A percentile compares a stretch with the other conserved stretches of the same genome.
phyloP scores from a whole-genome alignment of 2,797 vertebrate species.

The Knipowitschia caucasica region DNA sequence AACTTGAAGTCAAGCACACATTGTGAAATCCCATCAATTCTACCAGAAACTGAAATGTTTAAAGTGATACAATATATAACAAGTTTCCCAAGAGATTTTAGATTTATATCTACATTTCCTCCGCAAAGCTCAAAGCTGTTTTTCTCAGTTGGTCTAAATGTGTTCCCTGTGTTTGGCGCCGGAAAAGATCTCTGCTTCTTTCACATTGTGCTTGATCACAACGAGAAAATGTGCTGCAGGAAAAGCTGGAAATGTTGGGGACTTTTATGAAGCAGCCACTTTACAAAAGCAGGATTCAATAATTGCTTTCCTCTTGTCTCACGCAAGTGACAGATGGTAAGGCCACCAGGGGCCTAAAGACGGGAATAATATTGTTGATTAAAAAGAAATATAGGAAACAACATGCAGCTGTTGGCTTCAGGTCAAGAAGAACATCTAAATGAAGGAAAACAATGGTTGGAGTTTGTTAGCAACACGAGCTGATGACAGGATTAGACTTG shows the following conservation, averaged over 20 bases:
- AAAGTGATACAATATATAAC: slow-evolving; percentile 26
- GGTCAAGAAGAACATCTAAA: slow-evolving; percentile 36
- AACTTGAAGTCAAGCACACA: slow-evolving; percentile 14
- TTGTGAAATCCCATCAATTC: slow-evolving; percentile 17
- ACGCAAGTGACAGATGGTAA: slow-evolving; percentile 76
- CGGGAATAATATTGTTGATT: slow-evolving; percentile 77
- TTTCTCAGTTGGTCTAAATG: slow-evolving; percentile 22
- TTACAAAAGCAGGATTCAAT: slow-evolving; percentile 70
- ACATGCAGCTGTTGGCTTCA: slow-evolving; percentile 69
- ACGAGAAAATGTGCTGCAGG: slow-evolving; percentile 30
- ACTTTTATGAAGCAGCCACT: slow-evolving; percentile 59
- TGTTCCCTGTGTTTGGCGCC: slow-evolving; percentile 48
- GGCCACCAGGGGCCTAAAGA: slow-evolving; percentile 68
- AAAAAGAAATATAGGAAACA: slow-evolving; percentile 73
- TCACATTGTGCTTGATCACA: slow-evolving; percentile 41
- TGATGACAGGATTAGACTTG: slow-evolving; percentile 49
- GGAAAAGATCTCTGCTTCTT: slow-evolving; percentile 43
- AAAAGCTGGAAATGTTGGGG: slow-evolving; percentile 55
- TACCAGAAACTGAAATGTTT: slow-evolving; percentile 9
- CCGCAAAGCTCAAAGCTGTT: slow-evolving; percentile 34
- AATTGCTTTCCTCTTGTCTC: slow-evolving; percentile 75
- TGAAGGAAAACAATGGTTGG: slow-evolving; percentile 26
- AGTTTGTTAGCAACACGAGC: slow-evolving; percentile 34
- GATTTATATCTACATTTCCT: slow-evolving; percentile 38
- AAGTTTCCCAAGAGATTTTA: slow-evolving; percentile 22